Percentiles rank a stretch among this genome's conserved stretches.
Conservation (phyloP, 2,888 invertebrate species). For the Epistrophella euchroma region DNA sequence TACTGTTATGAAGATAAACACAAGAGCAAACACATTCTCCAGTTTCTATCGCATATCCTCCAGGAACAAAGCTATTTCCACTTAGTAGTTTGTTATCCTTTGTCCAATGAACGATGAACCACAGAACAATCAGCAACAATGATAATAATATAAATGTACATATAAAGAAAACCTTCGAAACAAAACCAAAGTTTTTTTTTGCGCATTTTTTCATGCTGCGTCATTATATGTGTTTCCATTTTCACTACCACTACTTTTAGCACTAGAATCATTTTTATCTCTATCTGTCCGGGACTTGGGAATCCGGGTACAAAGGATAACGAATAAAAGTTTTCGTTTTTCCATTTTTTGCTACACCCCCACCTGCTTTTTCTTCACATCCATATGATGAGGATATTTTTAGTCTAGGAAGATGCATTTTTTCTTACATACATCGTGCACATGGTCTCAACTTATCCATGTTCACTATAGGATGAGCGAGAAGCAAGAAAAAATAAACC, state of each 20-base stretch:
- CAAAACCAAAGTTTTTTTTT: slow-evolving; percentile 35
- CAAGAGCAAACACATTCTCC: background rate
- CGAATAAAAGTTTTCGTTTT: slow-evolving; percentile 40
- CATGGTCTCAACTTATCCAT: slow-evolving; percentile 38
- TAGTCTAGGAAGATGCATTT: slow-evolving; percentile 51
- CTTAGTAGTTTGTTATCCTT: slow-evolving; percentile 47
- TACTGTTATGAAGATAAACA: background rate
- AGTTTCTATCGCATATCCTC: background rate
- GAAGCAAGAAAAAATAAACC: background rate
- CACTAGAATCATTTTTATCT: background rate
- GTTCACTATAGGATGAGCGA: slow-evolving; percentile 1
- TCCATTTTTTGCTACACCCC: background rate
- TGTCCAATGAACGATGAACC: slow-evolving; percentile 56
- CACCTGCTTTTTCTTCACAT: background rate
- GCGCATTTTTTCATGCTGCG: slow-evolving; percentile 40
- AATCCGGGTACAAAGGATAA: slow-evolving; percentile 42
- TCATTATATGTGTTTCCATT: slow-evolving; percentile 14
- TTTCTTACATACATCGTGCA: slow-evolving; percentile 18
- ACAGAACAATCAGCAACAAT: slow-evolving; percentile 43
- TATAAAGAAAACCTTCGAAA: slow-evolving; percentile 1
- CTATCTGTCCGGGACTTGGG: background rate
- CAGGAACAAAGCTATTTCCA: slow-evolving; percentile 29
- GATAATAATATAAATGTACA: slow-evolving; percentile 33
- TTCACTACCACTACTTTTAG: background rate
- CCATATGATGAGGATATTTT: slow-evolving; percentile 22